These are phyloP conservation scores for Microcebus jonahi DNA, from an alignment of 2,113 vertebrate species.

Conservation along the genomic window DNA sequence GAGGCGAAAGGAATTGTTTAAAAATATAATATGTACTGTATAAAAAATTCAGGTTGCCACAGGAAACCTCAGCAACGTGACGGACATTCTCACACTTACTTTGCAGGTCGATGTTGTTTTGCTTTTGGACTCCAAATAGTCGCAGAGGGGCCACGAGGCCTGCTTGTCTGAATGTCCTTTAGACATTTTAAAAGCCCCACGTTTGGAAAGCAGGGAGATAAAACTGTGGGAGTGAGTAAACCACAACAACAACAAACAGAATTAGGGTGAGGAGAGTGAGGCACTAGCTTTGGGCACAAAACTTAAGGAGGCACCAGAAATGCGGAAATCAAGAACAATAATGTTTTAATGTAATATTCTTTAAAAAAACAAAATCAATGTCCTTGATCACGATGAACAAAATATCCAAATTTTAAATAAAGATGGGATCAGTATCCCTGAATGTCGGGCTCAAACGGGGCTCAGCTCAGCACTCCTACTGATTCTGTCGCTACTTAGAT, in stretches of 20 bases:
- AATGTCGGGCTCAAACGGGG: no score
- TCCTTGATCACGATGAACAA: background rate
- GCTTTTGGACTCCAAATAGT: background rate
- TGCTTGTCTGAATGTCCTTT: no score
- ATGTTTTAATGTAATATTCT: background rate
- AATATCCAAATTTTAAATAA: background rate
- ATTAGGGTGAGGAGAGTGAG: background rate
- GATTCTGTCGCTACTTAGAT: no score
- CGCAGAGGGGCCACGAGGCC: accelerated
- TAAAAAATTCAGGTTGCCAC: background rate
- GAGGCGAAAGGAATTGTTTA: background rate
- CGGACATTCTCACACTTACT: background rate
- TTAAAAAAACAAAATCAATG: background rate
- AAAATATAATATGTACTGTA: no score
- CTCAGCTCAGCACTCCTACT: accelerated
- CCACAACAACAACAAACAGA: accelerated
- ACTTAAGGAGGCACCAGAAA: background rate
- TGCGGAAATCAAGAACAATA: background rate
- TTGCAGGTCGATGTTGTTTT: background rate
- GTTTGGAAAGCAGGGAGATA: background rate
- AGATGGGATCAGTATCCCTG: accelerated
- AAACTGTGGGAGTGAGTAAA: accelerated
- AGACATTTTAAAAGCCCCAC: accelerated
- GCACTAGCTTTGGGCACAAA: background rate
- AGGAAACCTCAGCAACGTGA: background rate